These are phyloP conservation scores for Arctocebus calabarensis DNA, from an alignment of 2,797 vertebrate genomes.

Conservation along the genomic window DNA sequence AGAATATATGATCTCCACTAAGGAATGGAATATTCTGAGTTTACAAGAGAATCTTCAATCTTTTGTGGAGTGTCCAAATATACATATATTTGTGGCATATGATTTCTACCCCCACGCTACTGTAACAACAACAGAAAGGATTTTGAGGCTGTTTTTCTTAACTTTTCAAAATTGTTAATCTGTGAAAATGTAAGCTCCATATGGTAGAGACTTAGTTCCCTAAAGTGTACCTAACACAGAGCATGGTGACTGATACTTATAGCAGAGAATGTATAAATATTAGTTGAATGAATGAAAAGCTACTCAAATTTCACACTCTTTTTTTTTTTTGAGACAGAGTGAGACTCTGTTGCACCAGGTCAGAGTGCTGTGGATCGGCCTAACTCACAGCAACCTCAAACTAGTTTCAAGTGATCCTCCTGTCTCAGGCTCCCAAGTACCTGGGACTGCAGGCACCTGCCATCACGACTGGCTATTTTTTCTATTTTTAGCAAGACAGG, in stretches of 20 bases:
- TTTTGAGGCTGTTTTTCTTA: neutral
- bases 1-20: neutral
- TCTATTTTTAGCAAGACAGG: too few relatives aligned
- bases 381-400: too few relatives aligned
- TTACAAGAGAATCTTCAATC: neutral
- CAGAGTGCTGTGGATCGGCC: too few relatives aligned
- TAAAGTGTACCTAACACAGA: neutral
- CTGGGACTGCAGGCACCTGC: too few relatives aligned
- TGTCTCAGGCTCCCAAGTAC: too few relatives aligned
- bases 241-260: too few relatives aligned
- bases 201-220: neutral
- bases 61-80: neutral
- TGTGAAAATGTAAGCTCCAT: neutral
- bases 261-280: neutral
- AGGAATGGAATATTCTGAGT: slow-evolving; percentile 13
- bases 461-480: too few relatives aligned
- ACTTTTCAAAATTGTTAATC: neutral
- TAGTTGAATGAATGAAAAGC: neutral
- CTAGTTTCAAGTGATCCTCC: too few relatives aligned
- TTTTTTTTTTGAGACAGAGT: too few relatives aligned
- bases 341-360: too few relatives aligned
- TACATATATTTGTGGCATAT: neutral
- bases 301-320: neutral
- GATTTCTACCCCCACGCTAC: neutral
- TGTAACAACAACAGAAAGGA: neutral